Base-by-base conservation (phyloP, 1,140 invertebrate species). In the Archivesica marissinica region DNA sequence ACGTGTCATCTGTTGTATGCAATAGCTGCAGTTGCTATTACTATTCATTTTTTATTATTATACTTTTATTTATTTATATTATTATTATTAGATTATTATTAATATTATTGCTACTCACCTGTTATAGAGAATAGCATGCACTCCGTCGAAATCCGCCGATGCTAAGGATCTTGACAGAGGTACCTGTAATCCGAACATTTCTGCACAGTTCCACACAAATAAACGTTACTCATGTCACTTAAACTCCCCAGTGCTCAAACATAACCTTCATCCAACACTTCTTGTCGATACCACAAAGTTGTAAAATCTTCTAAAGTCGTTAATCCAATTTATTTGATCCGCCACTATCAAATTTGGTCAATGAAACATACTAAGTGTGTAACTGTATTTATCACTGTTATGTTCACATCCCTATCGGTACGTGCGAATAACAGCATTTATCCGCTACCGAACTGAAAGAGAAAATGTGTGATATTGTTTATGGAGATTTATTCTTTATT, bases 121-220 rank as follows among this genome's bases (percentile, higher is more conserved):
- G 52, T 75, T 74, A 56, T 75, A 72, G 33, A 83, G 80, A 30
- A 83, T 83, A 13, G 70, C 70, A 25, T 83, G 44, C 15, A 83
- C 39, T 33, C 80, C 80, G 25, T 83, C 80, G 38, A 83, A 83
- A 47, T 83, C 80, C 0, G 80, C 70, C 30, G 80, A 75, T 38
- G 66, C 28, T 28, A 83, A 59, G n/a, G 64, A 61, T 54, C 64
- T 52, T 9, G 68, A 38, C 4, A 83, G 30, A 25, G 80, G 80
- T 64, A 44, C 41, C 28, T 30, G 68, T 83, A 83, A 83, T 83
- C 80, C 80, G 41, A 83, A 83, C 80, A 83, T 83, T 33, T 74
- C 80, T 75, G 54, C 30, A 30, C 17, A 56, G 11, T 59, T 59
- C 44, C 54, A 77, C 25, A 38, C 20, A 77, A 59, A 23, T 35